Base-by-base conservation (phyloP, 2,113 vertebrate species). In the Lagopus leucura region DNA sequence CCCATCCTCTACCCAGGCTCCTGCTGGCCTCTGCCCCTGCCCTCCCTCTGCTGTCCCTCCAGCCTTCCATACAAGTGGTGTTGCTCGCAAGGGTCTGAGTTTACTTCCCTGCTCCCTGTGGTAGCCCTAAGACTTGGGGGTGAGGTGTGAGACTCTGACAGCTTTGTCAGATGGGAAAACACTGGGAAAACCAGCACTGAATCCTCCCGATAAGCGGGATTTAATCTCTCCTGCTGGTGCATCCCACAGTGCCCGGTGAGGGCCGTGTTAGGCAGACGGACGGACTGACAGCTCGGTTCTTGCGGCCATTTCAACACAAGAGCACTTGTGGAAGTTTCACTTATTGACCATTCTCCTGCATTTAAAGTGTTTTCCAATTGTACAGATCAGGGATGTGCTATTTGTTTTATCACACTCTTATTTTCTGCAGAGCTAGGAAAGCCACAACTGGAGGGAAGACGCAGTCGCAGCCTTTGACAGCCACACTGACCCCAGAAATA, bases 81-180 rank as follows among this genome's bases (percentile, higher is more conserved):
- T 58, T 58, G 73, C 47, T 79, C 5, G 1, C 32, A 90, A 75
- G 18, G 70, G 57, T 0, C 55, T 47, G 36, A 58, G 34, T 27
- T 81, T 19, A 8, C 57, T 71, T 21, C 2, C 24, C 82, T 55
- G 43, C 61, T 50, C 57, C 57, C 28, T 60, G 47, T 1, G 3
- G 17, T 58, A 60, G 9, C 47, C 84, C n/a, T 32, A 71, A 84
- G 1, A 3, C 81, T 86, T 71, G 66, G 81, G 43, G 18, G 36
- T n/a, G 57, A 89, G 76, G 69, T 52, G 80, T 43, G 88, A 95
- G 93, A 69, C 38, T 83, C 28, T 4, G n/a, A 58, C 76, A 45
- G 75, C 38, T 93, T 45, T 94, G 80, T 88, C 95, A 94, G 92
- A 93, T 86, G 90, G 90, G 61, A 80, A 95, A 95, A 63, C 83